Conservation (phyloP, 1,140 invertebrate genomes). For the Cydia splendana region DNA sequence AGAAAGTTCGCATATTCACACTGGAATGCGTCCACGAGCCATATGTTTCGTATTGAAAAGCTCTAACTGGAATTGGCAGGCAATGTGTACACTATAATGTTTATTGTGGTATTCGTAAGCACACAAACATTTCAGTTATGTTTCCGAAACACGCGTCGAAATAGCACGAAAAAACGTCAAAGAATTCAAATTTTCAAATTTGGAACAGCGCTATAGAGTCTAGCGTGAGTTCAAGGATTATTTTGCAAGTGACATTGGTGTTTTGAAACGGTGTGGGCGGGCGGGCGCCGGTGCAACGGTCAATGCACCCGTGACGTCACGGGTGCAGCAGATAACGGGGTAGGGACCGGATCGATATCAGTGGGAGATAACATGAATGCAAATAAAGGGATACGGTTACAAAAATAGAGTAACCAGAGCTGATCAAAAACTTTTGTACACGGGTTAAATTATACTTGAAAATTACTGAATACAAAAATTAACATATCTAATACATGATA, state of each 20-base stretch:
- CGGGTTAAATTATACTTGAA: background rate
- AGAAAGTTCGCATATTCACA: slow-evolving; percentile 48
- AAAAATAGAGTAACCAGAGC: background rate
- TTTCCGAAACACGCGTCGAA: background rate
- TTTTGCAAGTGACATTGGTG: slow-evolving; percentile 36
- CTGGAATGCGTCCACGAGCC: slow-evolving; percentile 55
- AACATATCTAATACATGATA: no score
- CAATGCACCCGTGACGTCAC: slow-evolving; percentile 63
- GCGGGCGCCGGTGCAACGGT: slow-evolving; percentile 42
- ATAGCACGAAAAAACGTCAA: background rate
- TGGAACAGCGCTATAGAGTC: slow-evolving; percentile 15
- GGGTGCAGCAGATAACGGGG: slow-evolving; percentile 35
- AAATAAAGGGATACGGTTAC: background rate
- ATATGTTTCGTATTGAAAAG: slow-evolving; percentile 59
- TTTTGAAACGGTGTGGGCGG: slow-evolving; percentile 36
- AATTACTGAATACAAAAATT: background rate
- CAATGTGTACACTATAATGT: slow-evolving; percentile 18
- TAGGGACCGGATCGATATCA: slow-evolving; percentile 10
- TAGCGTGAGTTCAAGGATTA: slow-evolving; percentile 36
- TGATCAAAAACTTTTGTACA: background rate
- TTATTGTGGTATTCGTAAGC: slow-evolving; percentile 2
- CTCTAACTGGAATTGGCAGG: slow-evolving; percentile 31
- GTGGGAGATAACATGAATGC: background rate
- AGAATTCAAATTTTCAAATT: slow-evolving; percentile 21
- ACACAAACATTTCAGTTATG: background rate